Conservation (phyloP, 2,113 vertebrate genomes). For the Hippocampus zosterae region DNA sequence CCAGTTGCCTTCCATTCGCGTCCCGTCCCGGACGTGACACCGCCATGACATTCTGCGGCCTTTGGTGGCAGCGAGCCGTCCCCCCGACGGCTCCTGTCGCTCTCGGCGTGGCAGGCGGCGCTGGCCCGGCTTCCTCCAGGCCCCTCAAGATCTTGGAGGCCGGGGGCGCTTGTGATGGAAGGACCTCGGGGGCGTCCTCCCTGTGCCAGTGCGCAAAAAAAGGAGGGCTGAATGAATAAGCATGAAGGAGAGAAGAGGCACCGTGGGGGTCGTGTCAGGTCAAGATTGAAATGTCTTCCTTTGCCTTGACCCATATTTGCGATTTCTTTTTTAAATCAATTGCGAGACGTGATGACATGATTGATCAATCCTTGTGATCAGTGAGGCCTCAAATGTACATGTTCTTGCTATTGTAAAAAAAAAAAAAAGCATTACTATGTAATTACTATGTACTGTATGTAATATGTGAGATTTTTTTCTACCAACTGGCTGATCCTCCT, state of each 20-base stretch:
- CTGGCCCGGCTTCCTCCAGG: slow-evolving; percentile 30
- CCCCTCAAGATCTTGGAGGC: slow-evolving; percentile 66
- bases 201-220: slow-evolving; percentile 53
- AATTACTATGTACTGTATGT: no score
- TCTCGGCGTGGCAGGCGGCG: slow-evolving; percentile 37
- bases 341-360: no score
- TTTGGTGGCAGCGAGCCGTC: slow-evolving; percentile 21
- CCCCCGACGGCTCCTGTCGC: slow-evolving; percentile 18
- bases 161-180: slow-evolving; percentile 60
- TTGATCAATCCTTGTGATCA: no score
- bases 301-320: no score
- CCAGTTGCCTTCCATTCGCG: slow-evolving; percentile 12
- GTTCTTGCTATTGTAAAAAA: no score
- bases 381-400: no score
- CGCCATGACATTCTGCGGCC: slow-evolving; percentile 10
- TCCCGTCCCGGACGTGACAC: slow-evolving; percentile 34
- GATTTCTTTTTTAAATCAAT: no score
- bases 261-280: background rate
- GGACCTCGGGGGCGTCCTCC: slow-evolving; percentile 50
- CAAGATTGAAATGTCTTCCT: background rate
- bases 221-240: slow-evolving; percentile 45
- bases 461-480: no score
- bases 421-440: no score
- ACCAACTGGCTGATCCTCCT: no score
- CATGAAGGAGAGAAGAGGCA: slow-evolving; percentile 21